Base-by-base conservation (phyloP, 2,113 vertebrate genomes). In the Otolemur garnettii region DNA sequence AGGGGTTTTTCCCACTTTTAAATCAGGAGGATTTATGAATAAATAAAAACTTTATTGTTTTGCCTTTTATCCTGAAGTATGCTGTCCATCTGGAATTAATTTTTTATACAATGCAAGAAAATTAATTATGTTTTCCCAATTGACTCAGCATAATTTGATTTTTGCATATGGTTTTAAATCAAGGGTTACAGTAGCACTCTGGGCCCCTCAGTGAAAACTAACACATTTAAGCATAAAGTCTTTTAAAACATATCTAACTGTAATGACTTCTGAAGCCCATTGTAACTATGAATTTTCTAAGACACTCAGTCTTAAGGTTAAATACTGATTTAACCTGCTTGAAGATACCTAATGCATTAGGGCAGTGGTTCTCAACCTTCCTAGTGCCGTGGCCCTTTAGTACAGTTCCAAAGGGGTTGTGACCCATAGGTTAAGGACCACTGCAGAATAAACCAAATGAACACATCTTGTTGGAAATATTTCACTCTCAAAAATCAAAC, bases 181-280 rank as follows among this genome's bases (percentile, higher is more conserved):
- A 92, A 45, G 30, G 38, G 2, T 42, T 72, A 53, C 4, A 64
- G 45, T 66, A 79, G 38, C 26, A 74, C 15, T 91, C 72, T 91
- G 50, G 68, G 38, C 8, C 66, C 55, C 12, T 87, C 45, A 53
- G n/a, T 79, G 78, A 18, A 19, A 87, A 72, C 12, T 50, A 83
- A 83, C 9, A n/a, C n/a, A 85, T 68, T 93, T 93, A 72, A 66
- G 38, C n/a, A 91, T 87, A 22, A 91, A 90, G 14, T 90, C 53
- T 75, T 62, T 86, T 87, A 38, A 91, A 83, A 66, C n/a, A 77
- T 55, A 59, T 50, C 12, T 80, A 4, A 22, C 4, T 69, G 15
- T 45, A 75, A 60, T 53, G 50, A 79, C 33, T 80, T 33, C 72
- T 62, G 7, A 91, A 80, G 33, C 21, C 38, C n/a, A 5, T 28